phyloP scores from a whole-genome alignment of 2,888 invertebrate genomes.

The Sminthurinus aureus region DNA sequence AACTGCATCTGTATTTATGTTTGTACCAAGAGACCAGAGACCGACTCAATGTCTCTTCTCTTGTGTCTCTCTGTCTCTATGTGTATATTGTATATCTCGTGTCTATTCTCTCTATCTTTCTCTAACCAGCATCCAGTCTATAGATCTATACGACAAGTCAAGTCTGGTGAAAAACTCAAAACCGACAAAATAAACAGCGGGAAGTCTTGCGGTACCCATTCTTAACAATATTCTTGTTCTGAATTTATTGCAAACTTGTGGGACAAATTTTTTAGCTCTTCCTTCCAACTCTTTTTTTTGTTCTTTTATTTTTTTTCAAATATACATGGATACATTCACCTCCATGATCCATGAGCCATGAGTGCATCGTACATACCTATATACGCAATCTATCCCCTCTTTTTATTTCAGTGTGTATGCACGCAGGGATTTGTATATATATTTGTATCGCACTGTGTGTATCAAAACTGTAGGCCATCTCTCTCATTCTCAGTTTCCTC shows the following conservation, averaged over 20 bases:
- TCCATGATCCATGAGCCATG: too few relatives aligned
- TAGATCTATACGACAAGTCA: slow-evolving; percentile 30
- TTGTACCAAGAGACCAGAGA: slow-evolving; percentile 17
- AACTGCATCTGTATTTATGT: slow-evolving; percentile 28
- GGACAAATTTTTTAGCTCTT: slow-evolving; percentile 45
- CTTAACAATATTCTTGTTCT: slow-evolving; percentile 30
- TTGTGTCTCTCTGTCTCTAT: not conserved
- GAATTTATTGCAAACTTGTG: slow-evolving; percentile 60
- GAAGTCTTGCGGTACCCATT: slow-evolving; percentile 52
- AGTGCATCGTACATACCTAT: not conserved
- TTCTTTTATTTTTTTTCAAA: slow-evolving; percentile 20
- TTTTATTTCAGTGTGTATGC: not conserved
- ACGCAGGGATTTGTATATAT: not conserved
- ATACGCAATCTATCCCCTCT: not conserved
- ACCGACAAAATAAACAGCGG: slow-evolving; percentile 59
- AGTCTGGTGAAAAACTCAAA: slow-evolving; percentile 41
- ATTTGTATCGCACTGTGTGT: not conserved
- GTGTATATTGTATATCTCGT: not conserved
- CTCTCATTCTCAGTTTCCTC: not conserved
- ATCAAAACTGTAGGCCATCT: slow-evolving; percentile 7
- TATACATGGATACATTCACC: not conserved
- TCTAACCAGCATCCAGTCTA: slow-evolving; percentile 4
- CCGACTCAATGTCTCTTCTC: slow-evolving; percentile 26
- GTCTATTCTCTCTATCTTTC: not conserved
- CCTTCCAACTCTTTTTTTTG: slow-evolving; percentile 25